phyloP scores from a whole-genome alignment of 23 tunicate species.

The Styela clava region DNA sequence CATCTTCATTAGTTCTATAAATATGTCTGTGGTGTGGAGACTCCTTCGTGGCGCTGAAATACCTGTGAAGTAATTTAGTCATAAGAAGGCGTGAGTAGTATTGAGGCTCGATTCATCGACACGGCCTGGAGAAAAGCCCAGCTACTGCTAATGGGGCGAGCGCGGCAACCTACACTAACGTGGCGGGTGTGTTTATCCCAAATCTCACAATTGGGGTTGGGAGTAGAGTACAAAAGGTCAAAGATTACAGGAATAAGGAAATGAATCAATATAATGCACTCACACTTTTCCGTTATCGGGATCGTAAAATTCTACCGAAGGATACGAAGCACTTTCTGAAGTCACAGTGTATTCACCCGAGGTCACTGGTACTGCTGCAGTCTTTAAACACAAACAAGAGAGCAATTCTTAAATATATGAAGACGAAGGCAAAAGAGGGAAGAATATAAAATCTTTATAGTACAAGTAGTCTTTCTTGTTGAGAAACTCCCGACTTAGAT shows the following conservation, averaged over 20 bases:
- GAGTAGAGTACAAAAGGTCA: no score
- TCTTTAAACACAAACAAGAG: background rate
- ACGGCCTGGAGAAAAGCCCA: no score
- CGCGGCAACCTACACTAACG: no score
- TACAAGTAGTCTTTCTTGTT: no score
- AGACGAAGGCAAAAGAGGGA: background rate
- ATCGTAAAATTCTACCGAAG: constrained; percentile 54
- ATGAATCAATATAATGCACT: no score
- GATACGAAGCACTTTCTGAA: constrained; percentile 68
- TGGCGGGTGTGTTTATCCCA: no score
- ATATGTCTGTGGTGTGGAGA: constrained; percentile 48
- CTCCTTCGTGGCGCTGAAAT: constrained; percentile 43
- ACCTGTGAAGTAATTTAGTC: constrained; percentile 23
- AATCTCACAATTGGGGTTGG: no score
- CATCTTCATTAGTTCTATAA: constrained; percentile 28
- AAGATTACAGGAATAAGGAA: no score
- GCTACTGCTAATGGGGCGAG: no score
- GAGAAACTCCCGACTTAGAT: no score
- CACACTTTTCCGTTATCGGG: constrained; percentile 41
- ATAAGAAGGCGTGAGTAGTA: no score
- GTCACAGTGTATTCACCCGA: constrained; percentile 58
- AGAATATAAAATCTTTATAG: no score
- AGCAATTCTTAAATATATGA: background rate
- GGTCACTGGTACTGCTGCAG: constrained; percentile 29
- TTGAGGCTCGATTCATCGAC: background rate